phyloP scores from a whole-genome alignment of 2,113 vertebrate species.

The Prunella fulvescens region DNA sequence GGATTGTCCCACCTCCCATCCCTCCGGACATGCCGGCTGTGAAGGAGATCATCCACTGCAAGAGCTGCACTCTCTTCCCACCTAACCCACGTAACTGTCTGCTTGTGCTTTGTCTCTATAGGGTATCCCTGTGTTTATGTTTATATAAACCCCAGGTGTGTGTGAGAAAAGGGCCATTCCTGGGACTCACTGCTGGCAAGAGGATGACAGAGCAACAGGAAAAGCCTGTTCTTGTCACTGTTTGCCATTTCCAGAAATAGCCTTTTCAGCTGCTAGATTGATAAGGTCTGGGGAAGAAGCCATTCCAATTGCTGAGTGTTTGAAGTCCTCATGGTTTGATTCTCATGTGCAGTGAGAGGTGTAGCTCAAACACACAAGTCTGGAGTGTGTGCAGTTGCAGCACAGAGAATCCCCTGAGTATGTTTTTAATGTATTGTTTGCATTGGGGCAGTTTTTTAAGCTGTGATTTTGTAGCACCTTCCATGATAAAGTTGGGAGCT shows the following conservation, averaged over 20 bases:
- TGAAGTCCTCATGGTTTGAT: background rate
- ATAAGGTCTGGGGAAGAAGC: background rate
- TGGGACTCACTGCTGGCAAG: background rate
- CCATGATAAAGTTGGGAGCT: background rate
- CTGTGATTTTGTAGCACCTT: background rate
- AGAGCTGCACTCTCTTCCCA: conserved; percentile 95
- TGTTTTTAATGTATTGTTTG: background rate
- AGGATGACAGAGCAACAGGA: background rate
- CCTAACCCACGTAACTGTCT: conserved; percentile 88
- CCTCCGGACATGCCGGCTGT: conserved; percentile 86
- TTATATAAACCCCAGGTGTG: background rate
- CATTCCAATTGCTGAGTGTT: background rate
- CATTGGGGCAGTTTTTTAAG: background rate
- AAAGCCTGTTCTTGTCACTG: background rate
- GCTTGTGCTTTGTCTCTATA: background rate
- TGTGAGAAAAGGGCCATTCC: background rate
- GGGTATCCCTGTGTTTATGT: fast-evolving
- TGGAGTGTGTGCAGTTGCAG: background rate
- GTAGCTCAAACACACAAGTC: background rate
- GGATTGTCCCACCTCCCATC: conserved; percentile 86
- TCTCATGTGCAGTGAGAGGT: background rate
- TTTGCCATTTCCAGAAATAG: background rate
- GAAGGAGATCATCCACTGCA: conserved; percentile 98
- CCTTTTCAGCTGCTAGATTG: background rate
- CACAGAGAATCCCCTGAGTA: background rate